Evolutionary conservation across 2,797 vertebrate species (phyloP), one percentile per base, ranked within the genome.

Genomic region (Cichlasoma orientale): DNA sequence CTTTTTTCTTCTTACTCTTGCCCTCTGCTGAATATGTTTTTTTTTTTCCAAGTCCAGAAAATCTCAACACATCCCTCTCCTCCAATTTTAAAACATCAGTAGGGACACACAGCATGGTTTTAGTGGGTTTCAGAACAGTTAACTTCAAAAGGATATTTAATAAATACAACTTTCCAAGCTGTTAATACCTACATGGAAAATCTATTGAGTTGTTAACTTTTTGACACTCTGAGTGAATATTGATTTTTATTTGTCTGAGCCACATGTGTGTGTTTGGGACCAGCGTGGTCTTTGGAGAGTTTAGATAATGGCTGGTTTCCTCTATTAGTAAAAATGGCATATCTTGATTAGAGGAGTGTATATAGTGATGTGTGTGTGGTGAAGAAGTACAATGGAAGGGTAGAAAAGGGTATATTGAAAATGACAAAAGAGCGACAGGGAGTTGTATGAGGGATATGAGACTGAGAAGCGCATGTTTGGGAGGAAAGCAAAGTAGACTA

Each of bases 401-500:
- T 27, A 68, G 55, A 72, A 52, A 31, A 44, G 71, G 5, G 8
- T 57, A 29, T 38, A 41, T n/a, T 31, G 56, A 44, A 79, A 50
- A 71, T 79, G 66, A 79, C 70, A 84, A 82, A 72, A 68, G 47
- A 84, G 69, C 69, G 63, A 54, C 23, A 47, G 52, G 13, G 72
- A 76, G 53, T 68, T 44, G 44, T 25, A 12, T 19, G 38, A 74
- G 29, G 23, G 57, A 78, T 54, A 80, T 77, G 82, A 88, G 66
- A 29, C 44, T 36, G 53, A 31, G 78, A 29, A 21, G 66, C 1
- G 23, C 71, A 36, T 23, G 13, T 76, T 50, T 29, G 36, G 16
- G n/a, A n/a, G 27, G 25, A 72, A 73, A 78, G 55, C 36, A 27
- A 82, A 76, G 74, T 31, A 33, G 61, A 79, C 44, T 21, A 57